phyloP scores from a whole-genome alignment of 2,888 invertebrate genomes.

The Scaptomyza polygonia region DNA sequence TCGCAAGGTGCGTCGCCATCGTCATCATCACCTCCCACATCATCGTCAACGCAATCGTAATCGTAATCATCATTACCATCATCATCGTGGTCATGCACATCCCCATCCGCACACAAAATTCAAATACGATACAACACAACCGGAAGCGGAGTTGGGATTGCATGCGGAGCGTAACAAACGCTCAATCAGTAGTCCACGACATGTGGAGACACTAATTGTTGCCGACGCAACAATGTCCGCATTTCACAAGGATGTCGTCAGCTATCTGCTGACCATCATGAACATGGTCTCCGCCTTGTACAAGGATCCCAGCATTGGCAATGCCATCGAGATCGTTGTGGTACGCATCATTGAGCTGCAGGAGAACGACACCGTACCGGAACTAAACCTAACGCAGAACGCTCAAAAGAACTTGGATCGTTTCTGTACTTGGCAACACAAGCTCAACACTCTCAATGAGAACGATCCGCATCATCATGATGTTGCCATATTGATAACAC shows the following conservation, averaged over 20 bases:
- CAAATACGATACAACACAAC: constrained; percentile 56
- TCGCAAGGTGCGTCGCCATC: constrained; percentile 81
- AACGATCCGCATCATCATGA: constrained; percentile 95
- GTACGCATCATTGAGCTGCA: constrained; percentile 92
- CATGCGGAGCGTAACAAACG: constrained; percentile 84
- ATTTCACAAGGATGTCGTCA: constrained; percentile 93
- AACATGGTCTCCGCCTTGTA: constrained; percentile 95
- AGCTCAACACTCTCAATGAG: constrained; percentile 90
- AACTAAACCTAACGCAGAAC: constrained; percentile 90
- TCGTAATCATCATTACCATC: constrained; percentile 60
- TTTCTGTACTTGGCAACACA: constrained; percentile 94
- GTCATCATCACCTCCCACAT: constrained; percentile 65
- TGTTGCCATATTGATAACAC: constrained; percentile 93
- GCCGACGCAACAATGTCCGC: constrained; percentile 95
- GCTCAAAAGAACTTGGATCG: constrained; percentile 93
- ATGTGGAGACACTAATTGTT: constrained; percentile 94
- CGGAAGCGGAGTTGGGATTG: not conserved
- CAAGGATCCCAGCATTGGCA: constrained; percentile 94
- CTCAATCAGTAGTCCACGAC: constrained; percentile 90
- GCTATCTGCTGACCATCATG: constrained; percentile 95
- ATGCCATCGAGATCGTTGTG: constrained; percentile 95
- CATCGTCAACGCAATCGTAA: constrained; percentile 19
- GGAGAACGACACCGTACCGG: constrained; percentile 86
- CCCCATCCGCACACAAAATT: constrained; percentile 56
- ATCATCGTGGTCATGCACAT: constrained; percentile 19